Evolutionary conservation across 2,797 vertebrate species (phyloP).

Genomic region (Hydrocynus forskahlii): DNA sequence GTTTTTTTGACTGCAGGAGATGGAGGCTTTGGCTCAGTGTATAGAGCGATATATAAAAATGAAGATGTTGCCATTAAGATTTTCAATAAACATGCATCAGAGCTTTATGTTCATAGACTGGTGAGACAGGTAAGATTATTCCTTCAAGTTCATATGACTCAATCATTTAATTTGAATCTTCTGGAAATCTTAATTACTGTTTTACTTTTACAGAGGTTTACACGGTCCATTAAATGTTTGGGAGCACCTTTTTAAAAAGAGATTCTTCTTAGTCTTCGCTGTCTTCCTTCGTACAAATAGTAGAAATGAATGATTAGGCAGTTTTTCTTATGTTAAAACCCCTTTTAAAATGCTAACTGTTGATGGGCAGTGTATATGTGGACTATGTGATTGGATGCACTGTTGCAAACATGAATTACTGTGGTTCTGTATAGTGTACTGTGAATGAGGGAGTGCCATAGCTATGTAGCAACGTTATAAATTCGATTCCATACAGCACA

Average conservation of each 20-base stretch:
- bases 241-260: too few relatives aligned
- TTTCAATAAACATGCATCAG: conserved; percentile 94
- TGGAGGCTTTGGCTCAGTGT: conserved; percentile 96
- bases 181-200: not conserved
- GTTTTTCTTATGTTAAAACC: too few relatives aligned
- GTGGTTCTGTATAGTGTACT: not conserved
- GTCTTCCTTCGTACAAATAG: too few relatives aligned
- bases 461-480: too few relatives aligned
- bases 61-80: conserved; percentile 98
- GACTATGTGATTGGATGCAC: not conserved
- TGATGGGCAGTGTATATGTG: not conserved
- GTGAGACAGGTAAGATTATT: conserved; percentile 87
- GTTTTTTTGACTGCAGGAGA: conserved; percentile 77
- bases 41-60: conserved; percentile 88
- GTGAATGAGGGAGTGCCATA: not conserved
- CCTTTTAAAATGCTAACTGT: too few relatives aligned
- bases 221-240: too few relatives aligned
- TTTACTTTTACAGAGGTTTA: not conserved
- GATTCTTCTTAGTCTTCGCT: too few relatives aligned
- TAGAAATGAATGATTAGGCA: too few relatives aligned
- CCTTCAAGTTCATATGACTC: not conserved
- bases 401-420: not conserved
- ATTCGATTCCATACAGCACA: too few relatives aligned
- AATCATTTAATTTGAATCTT: not conserved
- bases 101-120: conserved; percentile 83